A percentile compares a stretch with the other conserved stretches of the same genome.
Conservation (phyloP, 2,888 invertebrate genomes). For the Eugnorisma glareosa region DNA sequence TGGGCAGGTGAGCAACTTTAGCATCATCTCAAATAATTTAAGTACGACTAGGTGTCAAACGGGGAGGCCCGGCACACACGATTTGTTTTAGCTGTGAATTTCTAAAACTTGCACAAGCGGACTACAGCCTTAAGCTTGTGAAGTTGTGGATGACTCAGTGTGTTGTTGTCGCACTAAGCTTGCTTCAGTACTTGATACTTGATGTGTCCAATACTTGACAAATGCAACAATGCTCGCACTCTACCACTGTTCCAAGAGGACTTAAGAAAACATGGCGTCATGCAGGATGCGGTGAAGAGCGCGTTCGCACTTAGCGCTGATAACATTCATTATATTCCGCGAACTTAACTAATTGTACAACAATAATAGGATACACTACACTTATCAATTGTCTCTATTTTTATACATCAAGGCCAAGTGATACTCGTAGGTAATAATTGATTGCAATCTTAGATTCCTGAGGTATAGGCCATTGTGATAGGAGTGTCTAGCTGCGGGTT, state of each 20-base stretch:
- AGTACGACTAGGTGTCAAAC: too few species aligned
- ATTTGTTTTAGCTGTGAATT: too few species aligned
- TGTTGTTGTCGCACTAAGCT: too few species aligned
- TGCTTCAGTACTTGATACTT: neutral
- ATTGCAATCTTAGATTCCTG: neutral
- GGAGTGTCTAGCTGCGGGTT: neutral
- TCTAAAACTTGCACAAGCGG: too few species aligned
- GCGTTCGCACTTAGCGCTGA: constrained; percentile 1
- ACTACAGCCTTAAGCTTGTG: neutral
- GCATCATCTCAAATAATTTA: too few species aligned
- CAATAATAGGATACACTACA: constrained; percentile 12
- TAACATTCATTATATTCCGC: constrained; percentile 23
- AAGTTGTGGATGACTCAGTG: neutral
- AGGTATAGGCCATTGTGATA: neutral
- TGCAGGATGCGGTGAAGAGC: neutral
- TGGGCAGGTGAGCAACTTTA: too few species aligned
- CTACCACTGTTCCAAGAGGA: too few species aligned
- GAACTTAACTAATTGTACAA: constrained; percentile 15
- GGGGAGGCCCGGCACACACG: too few species aligned
- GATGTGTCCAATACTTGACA: neutral
- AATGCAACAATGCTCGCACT: neutral
- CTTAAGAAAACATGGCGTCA: neutral
- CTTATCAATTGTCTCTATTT: neutral
- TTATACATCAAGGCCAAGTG: neutral
- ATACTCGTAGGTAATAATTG: neutral